phyloP scores from a whole-genome alignment of 2,888 invertebrate species.

The Myathropa florea region DNA sequence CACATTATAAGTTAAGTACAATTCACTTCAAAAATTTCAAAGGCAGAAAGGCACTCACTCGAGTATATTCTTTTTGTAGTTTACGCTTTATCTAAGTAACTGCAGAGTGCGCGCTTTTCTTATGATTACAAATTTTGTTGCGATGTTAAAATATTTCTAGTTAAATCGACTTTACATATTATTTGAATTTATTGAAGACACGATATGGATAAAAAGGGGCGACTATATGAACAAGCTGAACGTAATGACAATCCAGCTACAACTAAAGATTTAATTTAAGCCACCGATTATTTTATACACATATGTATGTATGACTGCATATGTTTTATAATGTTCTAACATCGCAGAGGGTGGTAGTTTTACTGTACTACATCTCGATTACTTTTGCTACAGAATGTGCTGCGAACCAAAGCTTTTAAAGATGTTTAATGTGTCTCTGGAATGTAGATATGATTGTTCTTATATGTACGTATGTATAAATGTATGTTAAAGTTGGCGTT shows the following conservation, averaged over 20 bases:
- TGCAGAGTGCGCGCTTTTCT: slow-evolving; percentile 1
- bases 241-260: slow-evolving; percentile 51
- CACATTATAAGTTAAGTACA: neutral
- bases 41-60: neutral
- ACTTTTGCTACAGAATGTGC: slow-evolving; percentile 22
- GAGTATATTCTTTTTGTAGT: neutral
- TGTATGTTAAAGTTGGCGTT: neutral
- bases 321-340: slow-evolving; percentile 48
- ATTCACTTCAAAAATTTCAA: neutral
- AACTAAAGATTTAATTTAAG: slow-evolving; percentile 68
- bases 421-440: slow-evolving; percentile 25
- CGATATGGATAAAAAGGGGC: neutral
- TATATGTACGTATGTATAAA: neutral
- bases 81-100: neutral
- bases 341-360: slow-evolving; percentile 55
- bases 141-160: neutral
- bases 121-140: neutral
- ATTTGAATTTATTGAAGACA: neutral
- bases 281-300: slow-evolving; percentile 63
- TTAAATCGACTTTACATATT: neutral
- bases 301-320: slow-evolving; percentile 26
- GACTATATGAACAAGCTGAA: slow-evolving; percentile 31
- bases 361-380: slow-evolving; percentile 18
- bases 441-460: slow-evolving; percentile 2
- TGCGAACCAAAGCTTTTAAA: slow-evolving; percentile 56